These are phyloP conservation scores for Macrosteles quadrilineatus DNA, from an alignment of 1,140 invertebrate genomes.

Conservation along the genomic window DNA sequence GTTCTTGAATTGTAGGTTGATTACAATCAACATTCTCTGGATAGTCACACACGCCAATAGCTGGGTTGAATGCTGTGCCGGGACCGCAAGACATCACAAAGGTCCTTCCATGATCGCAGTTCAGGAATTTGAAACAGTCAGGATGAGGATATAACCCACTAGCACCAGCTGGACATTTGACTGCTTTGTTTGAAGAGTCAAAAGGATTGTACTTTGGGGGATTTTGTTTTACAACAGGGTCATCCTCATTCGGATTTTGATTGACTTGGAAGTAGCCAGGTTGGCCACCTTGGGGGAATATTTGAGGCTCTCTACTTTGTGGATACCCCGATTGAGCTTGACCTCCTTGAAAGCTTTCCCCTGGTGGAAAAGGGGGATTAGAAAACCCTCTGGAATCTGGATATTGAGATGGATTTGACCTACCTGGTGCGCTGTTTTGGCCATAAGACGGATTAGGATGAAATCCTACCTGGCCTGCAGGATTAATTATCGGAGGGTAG, in stretches of 20 bases:
- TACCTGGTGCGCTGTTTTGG: background rate
- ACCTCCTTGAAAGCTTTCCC: background rate
- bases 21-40: conserved; percentile 56
- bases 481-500: too few species aligned
- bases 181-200: background rate
- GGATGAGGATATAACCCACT: conserved; percentile 63
- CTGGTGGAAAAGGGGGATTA: background rate
- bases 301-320: conserved; percentile 2
- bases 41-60: conserved; percentile 60
- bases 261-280: conserved; percentile 11
- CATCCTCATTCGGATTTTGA: conserved; percentile 23
- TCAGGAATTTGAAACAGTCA: conserved; percentile 66
- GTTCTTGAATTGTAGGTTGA: background rate
- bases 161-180: conserved; percentile 44
- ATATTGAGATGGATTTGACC: background rate
- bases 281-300: background rate
- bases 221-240: background rate
- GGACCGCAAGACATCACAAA: conserved; percentile 64
- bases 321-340: background rate
- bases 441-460: too few species aligned
- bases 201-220: conserved; percentile 11
- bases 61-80: conserved; percentile 66
- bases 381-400: background rate
- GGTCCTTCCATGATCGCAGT: conserved; percentile 61
- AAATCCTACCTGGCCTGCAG: too few species aligned